Evolutionary conservation across 2,113 vertebrate species (phyloP), one percentile per base, ranked within the genome.

Genomic region (Limnothrissa miodon): DNA sequence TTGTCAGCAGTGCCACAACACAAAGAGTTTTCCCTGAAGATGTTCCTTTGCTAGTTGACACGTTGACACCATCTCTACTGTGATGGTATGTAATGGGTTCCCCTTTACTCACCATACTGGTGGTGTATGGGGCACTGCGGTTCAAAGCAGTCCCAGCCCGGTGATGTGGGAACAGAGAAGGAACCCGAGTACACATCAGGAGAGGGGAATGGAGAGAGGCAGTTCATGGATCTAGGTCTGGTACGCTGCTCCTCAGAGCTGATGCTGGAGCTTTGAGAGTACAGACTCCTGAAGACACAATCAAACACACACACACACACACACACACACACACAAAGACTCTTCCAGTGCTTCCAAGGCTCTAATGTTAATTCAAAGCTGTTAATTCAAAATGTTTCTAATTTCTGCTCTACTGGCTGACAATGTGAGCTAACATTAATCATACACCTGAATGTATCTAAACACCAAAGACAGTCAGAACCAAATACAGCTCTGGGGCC

Each of bases 61-160:
- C 1, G 21, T 19, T 19, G 21, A 15, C 21, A 19, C 45, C 3
- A 45, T 11, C 45, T 45, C 45, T 9, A 9, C 45, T 51, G 48
- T 51, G 15, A 51, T 2, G 17, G 1, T 19, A 51, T 23, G 51
- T 21, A 56, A 19, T 56, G 19, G 51, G 19, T 56, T 23, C 51
- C 19, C 21, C 51, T 74, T 74, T 80, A 46, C 91, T 86, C 78
- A 95, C 94, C 92, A 1, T 89, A 86, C 59, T 80, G 86, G 45
- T 87, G 87, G 87, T 95, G 93, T 85, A 94, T 92, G 66, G 93
- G 93, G 78, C 94, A 94, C 83, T 86, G 88, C 1, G 78, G 81
- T 36, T 90, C 93, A 0, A 93, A 87, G 48, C 93, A 94, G 29
- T 92, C 90, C 0, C 84, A 89, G 51, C 89, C 0, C 13, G 90